A percentile compares a stretch with the other conserved stretches of the same genome.
Conservation (phyloP, 2,888 invertebrate species). For the Oscheius myriophilus region DNA sequence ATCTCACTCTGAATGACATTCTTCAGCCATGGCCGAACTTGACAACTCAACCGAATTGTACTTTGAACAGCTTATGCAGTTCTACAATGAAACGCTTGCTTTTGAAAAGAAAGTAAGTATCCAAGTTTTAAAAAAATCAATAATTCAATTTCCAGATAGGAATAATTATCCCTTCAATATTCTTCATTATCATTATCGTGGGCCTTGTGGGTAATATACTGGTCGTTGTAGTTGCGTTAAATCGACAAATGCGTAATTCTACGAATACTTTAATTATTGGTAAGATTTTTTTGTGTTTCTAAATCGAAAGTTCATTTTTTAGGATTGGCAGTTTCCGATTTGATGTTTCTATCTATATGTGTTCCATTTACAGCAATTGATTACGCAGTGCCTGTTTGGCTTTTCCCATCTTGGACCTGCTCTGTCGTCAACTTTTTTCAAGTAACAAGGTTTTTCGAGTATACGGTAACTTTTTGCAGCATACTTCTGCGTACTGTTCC, state of each 20-base stretch:
- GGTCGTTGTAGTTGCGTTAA: conserved; percentile 87
- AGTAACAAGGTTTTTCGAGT: conserved; percentile 33
- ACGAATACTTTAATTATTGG: conserved; percentile 87
- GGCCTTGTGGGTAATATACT: conserved; percentile 89
- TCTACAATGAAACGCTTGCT: conserved; percentile 63
- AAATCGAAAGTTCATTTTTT: conserved; percentile 16
- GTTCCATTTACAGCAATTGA: conserved; percentile 92
- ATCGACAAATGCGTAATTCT: conserved; percentile 90
- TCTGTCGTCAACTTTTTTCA: conserved; percentile 86
- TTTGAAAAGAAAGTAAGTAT: conserved; percentile 56
- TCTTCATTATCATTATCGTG: conserved; percentile 85
- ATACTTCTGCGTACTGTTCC: conserved; percentile 90
- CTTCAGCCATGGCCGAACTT: conserved; percentile 11
- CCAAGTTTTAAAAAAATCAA: neutral
- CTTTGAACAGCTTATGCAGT: conserved; percentile 36
- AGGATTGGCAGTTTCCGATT: conserved; percentile 76
- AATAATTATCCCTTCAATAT: conserved; percentile 74
- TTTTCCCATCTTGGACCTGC: conserved; percentile 89
- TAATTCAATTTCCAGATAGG: conserved; percentile 40
- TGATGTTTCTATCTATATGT: conserved; percentile 90
- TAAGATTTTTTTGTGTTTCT: conserved; percentile 25
- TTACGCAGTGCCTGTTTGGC: conserved; percentile 87
- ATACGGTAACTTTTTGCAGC: conserved; percentile 69
- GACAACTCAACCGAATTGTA: conserved; percentile 9
- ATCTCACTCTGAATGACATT: too few species aligned